Base-by-base conservation (phyloP, 2,113 vertebrate species). In the Nannospalax galili region DNA sequence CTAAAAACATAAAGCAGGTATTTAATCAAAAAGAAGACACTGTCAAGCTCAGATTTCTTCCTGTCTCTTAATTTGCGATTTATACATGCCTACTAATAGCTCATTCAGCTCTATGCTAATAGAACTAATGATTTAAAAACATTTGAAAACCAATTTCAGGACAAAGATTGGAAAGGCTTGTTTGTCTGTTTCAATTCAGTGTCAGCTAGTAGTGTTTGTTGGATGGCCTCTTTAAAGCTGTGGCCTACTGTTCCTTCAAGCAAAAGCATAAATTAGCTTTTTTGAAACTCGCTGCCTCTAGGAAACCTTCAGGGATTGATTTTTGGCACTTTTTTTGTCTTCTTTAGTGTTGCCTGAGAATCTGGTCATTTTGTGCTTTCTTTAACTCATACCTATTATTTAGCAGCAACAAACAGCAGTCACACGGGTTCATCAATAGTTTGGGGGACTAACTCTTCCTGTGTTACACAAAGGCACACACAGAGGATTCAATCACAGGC, bases 71-170 rank as follows among this genome's bases (percentile, higher is more conserved):
- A n/a, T 96, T 92, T 92, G 52, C 88, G 91, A 93, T 84, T 79
- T 93, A 91, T 32, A 94, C 64, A 92, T 88, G 89, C 60, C 94
- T 89, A 77, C 60, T 87, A 96, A 92, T 0, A 35, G 40, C 37
- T 96, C 93, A 93, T 96, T 98, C 88, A n/a, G 11, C 75, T 58
- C 72, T 95, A 70, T 7, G 3, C 56, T 97, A 95, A 97, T 95
- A 84, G 0, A 97, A 74, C 67, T 87, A 97, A 96, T 94, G 93
- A 94, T 95, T 93, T 94, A 16, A 94, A 91, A 70, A 79, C 73
- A 78, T 93, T 96, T 96, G n/a, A 96, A 97, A 97, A 97, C 87
- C 35, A 90, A 82, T 96, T 95, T 96, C 69, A 96, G 3, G 81
- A 97, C 91, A 79, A 94, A 97, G 62, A 67, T 64, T 88, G 70